Evolutionary conservation across 2,888 invertebrate species (phyloP).

Genomic region (Caenorhabditis sinica): DNA sequence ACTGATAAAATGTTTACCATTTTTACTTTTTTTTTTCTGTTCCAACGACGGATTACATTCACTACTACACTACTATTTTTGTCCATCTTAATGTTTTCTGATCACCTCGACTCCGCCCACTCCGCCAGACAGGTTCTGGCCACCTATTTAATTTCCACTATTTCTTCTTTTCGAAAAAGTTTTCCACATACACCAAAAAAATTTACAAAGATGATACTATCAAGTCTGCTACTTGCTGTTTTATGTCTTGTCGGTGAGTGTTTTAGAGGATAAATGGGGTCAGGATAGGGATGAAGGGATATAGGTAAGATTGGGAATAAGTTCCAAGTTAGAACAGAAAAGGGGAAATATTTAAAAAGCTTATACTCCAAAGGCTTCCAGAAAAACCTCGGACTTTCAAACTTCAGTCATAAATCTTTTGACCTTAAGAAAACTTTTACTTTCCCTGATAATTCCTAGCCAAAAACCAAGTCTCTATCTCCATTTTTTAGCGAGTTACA

Average conservation of each 20-base stretch:
- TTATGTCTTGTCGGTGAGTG: slow-evolving; percentile 21
- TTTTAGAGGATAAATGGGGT: not conserved
- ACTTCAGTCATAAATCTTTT: too few relatives aligned
- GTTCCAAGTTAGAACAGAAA: not conserved
- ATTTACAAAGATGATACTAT: slow-evolving; percentile 25
- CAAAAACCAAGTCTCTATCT: too few relatives aligned
- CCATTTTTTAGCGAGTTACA: too few relatives aligned
- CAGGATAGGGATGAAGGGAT: not conserved
- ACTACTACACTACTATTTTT: slow-evolving; percentile 13
- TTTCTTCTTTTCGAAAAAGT: slow-evolving; percentile 1
- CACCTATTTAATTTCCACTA: slow-evolving; percentile 13
- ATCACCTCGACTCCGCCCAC: slow-evolving; percentile 20
- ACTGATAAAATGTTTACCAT: slow-evolving; percentile 25
- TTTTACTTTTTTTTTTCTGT: not conserved
- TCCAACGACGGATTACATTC: not conserved
- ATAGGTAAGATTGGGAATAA: not conserved
- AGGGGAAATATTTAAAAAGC: too few relatives aligned
- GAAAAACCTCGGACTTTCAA: too few relatives aligned
- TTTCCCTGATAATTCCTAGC: too few relatives aligned
- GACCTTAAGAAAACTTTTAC: too few relatives aligned
- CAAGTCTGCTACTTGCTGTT: slow-evolving; percentile 17
- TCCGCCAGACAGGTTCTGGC: not conserved
- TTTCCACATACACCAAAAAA: not conserved
- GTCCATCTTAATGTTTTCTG: slow-evolving; percentile 2
- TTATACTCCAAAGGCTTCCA: too few relatives aligned